Conservation (phyloP, 2,888 invertebrate species). For the Bellardia pandia region DNA sequence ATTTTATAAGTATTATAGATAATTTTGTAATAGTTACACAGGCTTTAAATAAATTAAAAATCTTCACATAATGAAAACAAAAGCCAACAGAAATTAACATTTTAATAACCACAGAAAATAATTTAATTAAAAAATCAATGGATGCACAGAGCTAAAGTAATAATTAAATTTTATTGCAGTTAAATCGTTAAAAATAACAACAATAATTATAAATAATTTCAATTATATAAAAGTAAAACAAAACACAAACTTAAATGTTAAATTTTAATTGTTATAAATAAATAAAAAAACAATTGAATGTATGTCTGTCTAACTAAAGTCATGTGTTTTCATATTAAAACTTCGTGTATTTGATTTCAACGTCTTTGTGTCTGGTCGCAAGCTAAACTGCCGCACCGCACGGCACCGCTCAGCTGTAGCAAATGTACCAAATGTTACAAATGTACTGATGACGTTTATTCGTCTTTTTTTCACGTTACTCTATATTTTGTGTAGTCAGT, state of each 20-base stretch:
- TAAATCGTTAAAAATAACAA: background rate
- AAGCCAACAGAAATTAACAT: background rate
- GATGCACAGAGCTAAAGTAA: background rate
- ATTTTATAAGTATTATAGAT: too few species aligned
- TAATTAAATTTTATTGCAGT: too few species aligned
- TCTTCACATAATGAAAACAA: background rate
- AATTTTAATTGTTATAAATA: constrained; percentile 21
- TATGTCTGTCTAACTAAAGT: background rate
- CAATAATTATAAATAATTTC: constrained; percentile 25
- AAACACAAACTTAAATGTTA: background rate
- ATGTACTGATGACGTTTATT: background rate
- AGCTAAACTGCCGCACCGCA: background rate
- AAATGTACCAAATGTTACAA: background rate
- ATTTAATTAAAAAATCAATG: background rate
- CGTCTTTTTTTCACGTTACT: background rate
- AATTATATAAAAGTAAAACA: background rate
- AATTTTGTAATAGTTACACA: too few species aligned
- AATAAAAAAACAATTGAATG: background rate
- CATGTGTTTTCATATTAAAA: background rate
- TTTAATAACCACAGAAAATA: background rate
- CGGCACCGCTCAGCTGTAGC: background rate
- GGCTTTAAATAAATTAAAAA: background rate
- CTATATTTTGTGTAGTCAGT: constrained; percentile 37
- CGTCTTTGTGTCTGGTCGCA: constrained; percentile 8
- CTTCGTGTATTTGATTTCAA: background rate